Evolutionary conservation across 2,797 vertebrate species (phyloP).

Genomic region (Acanthornis magna): DNA sequence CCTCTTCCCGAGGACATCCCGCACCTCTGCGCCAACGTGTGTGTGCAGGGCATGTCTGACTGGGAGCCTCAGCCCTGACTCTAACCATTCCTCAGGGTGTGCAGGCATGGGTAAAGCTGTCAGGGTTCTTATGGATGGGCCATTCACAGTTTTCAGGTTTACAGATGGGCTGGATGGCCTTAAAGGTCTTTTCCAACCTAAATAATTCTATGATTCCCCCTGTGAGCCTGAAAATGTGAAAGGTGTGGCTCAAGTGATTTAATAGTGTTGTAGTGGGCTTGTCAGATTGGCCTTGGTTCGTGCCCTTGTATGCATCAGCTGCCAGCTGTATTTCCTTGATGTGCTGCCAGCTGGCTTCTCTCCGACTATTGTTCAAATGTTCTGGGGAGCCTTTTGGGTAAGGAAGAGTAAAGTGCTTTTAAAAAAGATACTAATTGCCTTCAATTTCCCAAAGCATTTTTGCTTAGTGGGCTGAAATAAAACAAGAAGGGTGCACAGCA

Average conservation of each 20-base stretch:
- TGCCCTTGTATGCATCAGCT: not conserved
- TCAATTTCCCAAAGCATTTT: not conserved
- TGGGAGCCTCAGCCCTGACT: not conserved
- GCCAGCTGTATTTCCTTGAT: not conserved
- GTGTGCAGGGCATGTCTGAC: fast-evolving
- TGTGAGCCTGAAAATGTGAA: not conserved
- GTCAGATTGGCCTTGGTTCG: not conserved
- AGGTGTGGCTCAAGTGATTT: not conserved
- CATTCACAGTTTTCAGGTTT: not conserved
- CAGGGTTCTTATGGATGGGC: not conserved
- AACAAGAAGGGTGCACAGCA: not conserved
- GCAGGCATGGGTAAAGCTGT: not conserved
- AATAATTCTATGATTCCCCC: not conserved
- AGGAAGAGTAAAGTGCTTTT: not conserved
- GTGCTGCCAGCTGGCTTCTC: slow-evolving; percentile 1
- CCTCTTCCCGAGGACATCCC: not conserved
- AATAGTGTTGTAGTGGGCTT: not conserved
- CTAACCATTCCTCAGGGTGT: fast-evolving
- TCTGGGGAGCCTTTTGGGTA: not conserved
- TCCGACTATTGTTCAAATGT: not conserved
- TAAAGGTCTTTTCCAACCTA: not conserved
- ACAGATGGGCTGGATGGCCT: not conserved
- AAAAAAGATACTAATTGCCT: not conserved
- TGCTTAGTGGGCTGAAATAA: not conserved
- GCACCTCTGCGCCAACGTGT: fast-evolving